These are phyloP conservation scores for Macrostomum lignano DNA, from an alignment of 1,140 invertebrate genomes.

Conservation along the genomic window DNA sequence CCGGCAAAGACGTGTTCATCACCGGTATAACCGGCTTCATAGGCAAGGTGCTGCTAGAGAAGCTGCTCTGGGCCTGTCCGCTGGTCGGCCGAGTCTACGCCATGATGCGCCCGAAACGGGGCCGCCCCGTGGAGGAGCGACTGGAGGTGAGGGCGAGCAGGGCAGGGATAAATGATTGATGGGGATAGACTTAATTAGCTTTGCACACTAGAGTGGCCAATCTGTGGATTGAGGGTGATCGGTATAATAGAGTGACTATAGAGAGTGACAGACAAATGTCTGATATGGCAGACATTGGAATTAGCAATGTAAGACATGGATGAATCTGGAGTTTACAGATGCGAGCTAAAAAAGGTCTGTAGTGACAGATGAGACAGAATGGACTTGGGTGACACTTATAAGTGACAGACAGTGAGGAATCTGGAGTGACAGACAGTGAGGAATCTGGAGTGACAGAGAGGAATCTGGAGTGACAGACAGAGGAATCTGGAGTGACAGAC, in stretches of 20 bases:
- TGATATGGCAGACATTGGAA: conserved; percentile 8
- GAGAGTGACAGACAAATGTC: conserved; percentile 9
- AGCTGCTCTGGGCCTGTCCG: conserved; percentile 43
- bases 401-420: no score
- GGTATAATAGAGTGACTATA: not conserved
- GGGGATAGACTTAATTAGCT: not conserved
- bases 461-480: no score
- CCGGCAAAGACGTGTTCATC: conserved; percentile 38
- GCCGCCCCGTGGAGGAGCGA: conserved; percentile 35
- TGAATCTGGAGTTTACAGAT: no score
- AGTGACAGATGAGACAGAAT: no score
- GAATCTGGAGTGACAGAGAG: no score
- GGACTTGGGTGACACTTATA: no score
- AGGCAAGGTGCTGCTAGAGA: conserved; percentile 49
- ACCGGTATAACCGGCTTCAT: conserved; percentile 40
- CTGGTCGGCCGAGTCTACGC: conserved; percentile 39
- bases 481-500: no score
- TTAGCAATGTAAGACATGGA: conserved; percentile 8
- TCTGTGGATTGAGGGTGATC: not conserved
- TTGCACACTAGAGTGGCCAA: not conserved
- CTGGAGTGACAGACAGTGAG: no score
- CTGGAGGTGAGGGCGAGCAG: no score
- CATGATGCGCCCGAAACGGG: conserved; percentile 43
- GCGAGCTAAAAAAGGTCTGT: no score
- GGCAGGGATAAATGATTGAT: no score